Evolutionary conservation across 2,888 invertebrate genomes (phyloP), one percentile per base, ranked within the genome.

Genomic region (Heliconius cydno): DNA sequence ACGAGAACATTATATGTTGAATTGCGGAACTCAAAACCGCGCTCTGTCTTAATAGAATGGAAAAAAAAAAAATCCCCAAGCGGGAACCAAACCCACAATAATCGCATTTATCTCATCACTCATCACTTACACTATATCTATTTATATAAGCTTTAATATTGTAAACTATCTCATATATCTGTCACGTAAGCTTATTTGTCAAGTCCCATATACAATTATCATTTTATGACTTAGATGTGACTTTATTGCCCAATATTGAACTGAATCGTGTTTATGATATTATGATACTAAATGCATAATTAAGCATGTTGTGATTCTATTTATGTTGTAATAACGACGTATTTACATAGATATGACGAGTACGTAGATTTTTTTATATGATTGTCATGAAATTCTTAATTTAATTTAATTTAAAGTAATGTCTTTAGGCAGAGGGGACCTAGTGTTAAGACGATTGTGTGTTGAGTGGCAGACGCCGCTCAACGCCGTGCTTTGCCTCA

Each of bases 171-270:
- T 60, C 60, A 60, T 38, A 28, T 60, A 60, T 34, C n/a, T 60
- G 52, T 73, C 41, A 38, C 25, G 73, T 73, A 73, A 73, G 57
- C 72, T 57, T 30, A 57, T 73, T 60, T 60, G 10, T n/a, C 22
- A 73, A 57, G 7, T 22, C 13, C 15, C 73, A 73, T 73, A 73
- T n/a, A 73, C 38, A 73, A 60, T 60, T 73, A 73, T 25, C 15
- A 57, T n/a, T 73, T 73, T 60, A 73, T 38, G 73, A 60, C 60
- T 3, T 34, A 34, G 57, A 73, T 60, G 34, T 60, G 15, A 60
- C 57, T 73, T 73, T 73, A 73, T 73, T 73, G 60, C 73, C 73
- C 57, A 73, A 73, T 73, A 73, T 73, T 73, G 60, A 60, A 73
- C 73, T 73, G 15, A 38, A 25, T 60, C 73, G 60, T 73, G 73